Percentiles rank a stretch among this genome's conserved stretches.
Evolutionary conservation across 2,113 vertebrate genomes (phyloP).

Genomic region (Apaloderma vittatum): DNA sequence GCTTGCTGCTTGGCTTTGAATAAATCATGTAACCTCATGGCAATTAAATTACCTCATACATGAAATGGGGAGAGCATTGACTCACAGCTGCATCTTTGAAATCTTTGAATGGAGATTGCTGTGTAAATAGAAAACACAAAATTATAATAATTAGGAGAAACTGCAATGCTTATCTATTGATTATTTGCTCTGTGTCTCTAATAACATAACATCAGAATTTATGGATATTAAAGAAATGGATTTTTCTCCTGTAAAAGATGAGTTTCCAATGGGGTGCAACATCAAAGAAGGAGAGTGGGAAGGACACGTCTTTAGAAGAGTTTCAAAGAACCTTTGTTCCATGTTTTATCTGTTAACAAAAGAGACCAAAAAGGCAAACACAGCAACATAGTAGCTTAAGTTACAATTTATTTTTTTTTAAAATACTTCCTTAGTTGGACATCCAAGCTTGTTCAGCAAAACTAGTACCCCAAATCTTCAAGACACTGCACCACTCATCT

Average conservation of each 20-base stretch:
- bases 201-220: not conserved
- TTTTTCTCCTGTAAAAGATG: not conserved
- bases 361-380: not conserved
- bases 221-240: not conserved
- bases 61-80: not conserved
- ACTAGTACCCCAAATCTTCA: not conserved
- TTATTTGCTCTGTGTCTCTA: not conserved
- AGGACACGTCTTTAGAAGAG: not conserved
- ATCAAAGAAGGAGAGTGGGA: not conserved
- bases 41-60: not conserved
- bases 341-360: not conserved
- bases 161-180: not conserved
- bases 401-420: not conserved
- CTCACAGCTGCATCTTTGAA: conserved; percentile 23
- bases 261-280: not conserved
- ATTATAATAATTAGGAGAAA: not conserved
- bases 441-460: not conserved
- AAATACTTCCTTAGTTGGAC: not conserved
- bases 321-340: not conserved
- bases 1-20: conserved; percentile 6
- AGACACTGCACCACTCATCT: not conserved
- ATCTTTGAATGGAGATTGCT: not conserved
- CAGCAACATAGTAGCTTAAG: not conserved
- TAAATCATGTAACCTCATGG: not conserved
- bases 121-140: not conserved